Conservation (phyloP, 2,113 vertebrate genomes). For the Natator depressus region DNA sequence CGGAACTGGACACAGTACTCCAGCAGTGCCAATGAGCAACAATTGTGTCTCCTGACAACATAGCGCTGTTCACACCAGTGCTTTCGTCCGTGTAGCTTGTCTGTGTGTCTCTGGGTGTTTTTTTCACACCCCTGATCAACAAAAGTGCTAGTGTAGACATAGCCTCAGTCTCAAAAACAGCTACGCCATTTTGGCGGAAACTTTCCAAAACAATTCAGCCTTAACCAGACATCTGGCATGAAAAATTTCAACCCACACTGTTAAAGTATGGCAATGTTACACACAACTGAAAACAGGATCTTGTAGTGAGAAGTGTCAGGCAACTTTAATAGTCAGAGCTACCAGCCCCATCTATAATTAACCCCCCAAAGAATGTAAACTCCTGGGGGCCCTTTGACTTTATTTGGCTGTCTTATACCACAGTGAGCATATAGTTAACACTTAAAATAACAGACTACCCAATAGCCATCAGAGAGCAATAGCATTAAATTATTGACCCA, state of each 20-base stretch:
- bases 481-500: background rate
- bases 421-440: background rate
- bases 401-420: background rate
- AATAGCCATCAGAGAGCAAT: background rate
- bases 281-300: background rate
- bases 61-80: too few relatives aligned
- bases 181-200: background rate
- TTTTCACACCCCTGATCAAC: too few relatives aligned
- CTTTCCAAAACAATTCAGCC: background rate
- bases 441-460: background rate
- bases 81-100: too few relatives aligned
- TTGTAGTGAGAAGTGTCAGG: background rate
- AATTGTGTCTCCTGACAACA: too few relatives aligned
- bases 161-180: background rate
- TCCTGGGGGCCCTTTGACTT: background rate
- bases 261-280: background rate
- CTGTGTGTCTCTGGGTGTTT: too few relatives aligned
- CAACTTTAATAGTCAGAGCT: background rate
- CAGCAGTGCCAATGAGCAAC: background rate
- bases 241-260: background rate
- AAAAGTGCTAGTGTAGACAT: too few relatives aligned
- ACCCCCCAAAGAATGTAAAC: background rate
- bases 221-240: background rate
- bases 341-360: background rate
- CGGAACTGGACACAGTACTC: background rate